Evolutionary conservation across 2,888 invertebrate genomes (phyloP).

Genomic region (Homarus gammarus): DNA sequence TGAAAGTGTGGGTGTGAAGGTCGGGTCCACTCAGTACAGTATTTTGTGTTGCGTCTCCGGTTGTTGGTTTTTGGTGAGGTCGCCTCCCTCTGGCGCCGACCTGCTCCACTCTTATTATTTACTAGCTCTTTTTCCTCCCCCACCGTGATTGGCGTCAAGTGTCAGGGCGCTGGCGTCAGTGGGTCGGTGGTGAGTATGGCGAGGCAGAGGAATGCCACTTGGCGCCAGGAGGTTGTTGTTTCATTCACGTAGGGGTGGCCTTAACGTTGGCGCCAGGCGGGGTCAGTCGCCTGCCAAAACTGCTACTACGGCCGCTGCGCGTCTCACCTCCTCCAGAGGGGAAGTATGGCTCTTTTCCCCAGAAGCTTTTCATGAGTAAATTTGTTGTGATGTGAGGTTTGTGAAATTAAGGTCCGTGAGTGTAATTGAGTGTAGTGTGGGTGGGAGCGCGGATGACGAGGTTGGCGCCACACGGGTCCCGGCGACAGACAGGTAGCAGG

Average conservation of each 20-base stretch:
- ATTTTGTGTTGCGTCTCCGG: not conserved
- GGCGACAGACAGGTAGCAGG: conserved; percentile 60
- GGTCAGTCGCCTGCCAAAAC: conserved; percentile 59
- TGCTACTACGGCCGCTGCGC: not conserved
- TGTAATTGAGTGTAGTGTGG: conserved; percentile 1
- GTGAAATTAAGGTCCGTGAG: not conserved
- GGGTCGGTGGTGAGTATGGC: conserved; percentile 22
- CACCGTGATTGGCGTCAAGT: conserved; percentile 8
- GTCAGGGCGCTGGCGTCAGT: conserved; percentile 52
- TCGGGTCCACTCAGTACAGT: not conserved
- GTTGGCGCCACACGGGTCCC: conserved; percentile 38
- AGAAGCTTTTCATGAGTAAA: not conserved
- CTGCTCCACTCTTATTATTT: conserved; percentile 34
- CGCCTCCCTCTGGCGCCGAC: conserved; percentile 7
- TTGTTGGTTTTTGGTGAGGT: not conserved
- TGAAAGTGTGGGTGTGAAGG: not conserved
- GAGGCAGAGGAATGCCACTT: conserved; percentile 43
- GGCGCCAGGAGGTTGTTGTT: conserved; percentile 67
- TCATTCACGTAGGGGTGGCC: conserved; percentile 70
- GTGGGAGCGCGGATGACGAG: conserved; percentile 4
- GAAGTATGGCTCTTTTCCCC: not conserved
- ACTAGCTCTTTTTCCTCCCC: conserved; percentile 5
- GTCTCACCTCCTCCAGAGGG: not conserved
- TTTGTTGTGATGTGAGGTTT: not conserved
- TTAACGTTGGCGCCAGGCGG: conserved; percentile 64